Conservation (phyloP, 1,140 invertebrate species). For the Solen grandis region DNA sequence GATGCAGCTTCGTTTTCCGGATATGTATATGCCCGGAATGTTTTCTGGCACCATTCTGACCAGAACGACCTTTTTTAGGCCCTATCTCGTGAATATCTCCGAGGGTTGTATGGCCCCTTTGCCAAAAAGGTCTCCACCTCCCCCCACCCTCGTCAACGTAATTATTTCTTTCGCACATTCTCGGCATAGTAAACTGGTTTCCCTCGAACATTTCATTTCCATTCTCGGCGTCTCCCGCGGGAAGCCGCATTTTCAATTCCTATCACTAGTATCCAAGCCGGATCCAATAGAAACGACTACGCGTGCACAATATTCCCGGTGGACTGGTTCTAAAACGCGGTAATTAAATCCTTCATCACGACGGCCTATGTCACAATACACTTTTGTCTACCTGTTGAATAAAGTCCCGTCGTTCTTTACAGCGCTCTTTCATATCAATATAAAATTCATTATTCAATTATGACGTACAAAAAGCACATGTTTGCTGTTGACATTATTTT, state of each 20-base stretch:
- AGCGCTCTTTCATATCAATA: no score
- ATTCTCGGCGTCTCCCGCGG: background rate
- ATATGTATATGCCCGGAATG: background rate
- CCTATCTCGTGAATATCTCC: slow-evolving; percentile 11
- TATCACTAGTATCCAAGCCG: no score
- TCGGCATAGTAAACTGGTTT: background rate
- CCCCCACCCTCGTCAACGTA: slow-evolving; percentile 3
- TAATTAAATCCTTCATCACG: no score
- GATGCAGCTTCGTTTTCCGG: slow-evolving; percentile 44
- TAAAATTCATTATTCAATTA: no score
- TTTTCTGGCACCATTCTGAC: background rate
- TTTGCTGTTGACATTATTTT: no score
- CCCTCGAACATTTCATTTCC: background rate
- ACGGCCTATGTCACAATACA: no score
- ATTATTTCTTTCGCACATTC: background rate
- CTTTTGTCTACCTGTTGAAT: no score
- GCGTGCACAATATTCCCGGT: no score
- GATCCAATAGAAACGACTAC: no score
- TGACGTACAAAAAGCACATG: no score
- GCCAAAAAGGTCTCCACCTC: slow-evolving; percentile 53
- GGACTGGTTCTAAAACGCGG: no score
- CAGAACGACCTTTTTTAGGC: background rate
- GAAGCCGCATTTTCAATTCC: background rate
- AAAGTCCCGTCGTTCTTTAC: no score
- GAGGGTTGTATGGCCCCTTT: slow-evolving; percentile 39